A percentile compares a stretch with the other conserved stretches of the same genome.
phyloP scores from a whole-genome alignment of 2,888 invertebrate species.

The Tuberolachnus salignus region DNA sequence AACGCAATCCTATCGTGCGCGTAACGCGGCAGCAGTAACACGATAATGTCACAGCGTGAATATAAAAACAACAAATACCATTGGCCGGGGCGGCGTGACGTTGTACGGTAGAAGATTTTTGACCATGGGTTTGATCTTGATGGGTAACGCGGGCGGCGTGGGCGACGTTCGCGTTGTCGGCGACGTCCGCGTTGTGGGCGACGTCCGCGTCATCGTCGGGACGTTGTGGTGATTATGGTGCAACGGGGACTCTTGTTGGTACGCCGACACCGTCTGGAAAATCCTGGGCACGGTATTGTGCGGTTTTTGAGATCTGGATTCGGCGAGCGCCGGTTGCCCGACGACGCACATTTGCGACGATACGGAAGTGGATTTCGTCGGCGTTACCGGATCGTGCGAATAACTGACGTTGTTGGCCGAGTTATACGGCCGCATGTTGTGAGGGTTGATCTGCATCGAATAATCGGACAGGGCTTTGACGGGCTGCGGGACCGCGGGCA shows the following conservation, averaged over 20 bases:
- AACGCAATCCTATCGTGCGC: too few relatives aligned
- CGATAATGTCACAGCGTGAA: too few relatives aligned
- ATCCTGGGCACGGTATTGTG: conserved; percentile 25
- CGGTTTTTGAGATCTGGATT: conserved; percentile 52
- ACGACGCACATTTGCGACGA: conserved; percentile 49
- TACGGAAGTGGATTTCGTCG: conserved; percentile 6
- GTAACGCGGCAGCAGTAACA: too few relatives aligned
- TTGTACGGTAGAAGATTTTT: conserved; percentile 84
- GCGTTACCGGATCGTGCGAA: conserved; percentile 5
- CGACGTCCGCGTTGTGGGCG: too few relatives aligned
- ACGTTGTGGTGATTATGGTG: neutral
- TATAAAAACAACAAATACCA: too few relatives aligned
- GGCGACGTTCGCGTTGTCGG: too few relatives aligned
- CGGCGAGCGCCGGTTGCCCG: conserved; percentile 49
- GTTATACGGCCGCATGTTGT: conserved; percentile 10
- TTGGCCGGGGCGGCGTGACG: conserved; percentile 84
- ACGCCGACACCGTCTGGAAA: conserved; percentile 36
- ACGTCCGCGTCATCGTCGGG: neutral
- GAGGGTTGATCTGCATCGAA: conserved; percentile 20
- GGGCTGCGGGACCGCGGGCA: conserved; percentile 16
- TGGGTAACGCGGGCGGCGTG: conserved; percentile 32
- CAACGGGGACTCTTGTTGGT: conserved; percentile 28
- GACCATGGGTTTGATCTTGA: conserved; percentile 60
- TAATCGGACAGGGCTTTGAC: conserved; percentile 35
- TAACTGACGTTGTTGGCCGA: conserved; percentile 39